Base-by-base conservation (phyloP, 2,113 vertebrate genomes). In the Clupea harengus region DNA sequence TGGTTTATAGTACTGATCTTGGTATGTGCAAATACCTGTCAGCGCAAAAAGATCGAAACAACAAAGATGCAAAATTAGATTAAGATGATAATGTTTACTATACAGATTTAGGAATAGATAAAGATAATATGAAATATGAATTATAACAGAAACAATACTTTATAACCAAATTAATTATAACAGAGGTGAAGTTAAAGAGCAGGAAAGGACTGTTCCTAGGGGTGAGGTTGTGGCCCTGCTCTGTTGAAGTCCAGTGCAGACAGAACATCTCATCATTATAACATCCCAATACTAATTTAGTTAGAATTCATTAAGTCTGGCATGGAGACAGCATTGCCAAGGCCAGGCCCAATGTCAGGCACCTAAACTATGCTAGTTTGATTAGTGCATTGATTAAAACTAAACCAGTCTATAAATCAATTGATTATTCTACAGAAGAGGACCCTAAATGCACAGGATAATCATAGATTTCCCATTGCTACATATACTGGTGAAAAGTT, bases 21-120 rank as follows among this genome's bases (percentile, higher is more conserved):
- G 80, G 82, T 88, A 3, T 45, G 52, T 67, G 81, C 91, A 89
- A 44, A 78, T 72, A 32, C 91, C 91, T 91, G 84, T 4, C 57
- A 44, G 52, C 2, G 11, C 18, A 57, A 25, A 49, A 7, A 46
- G 54, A 28, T 39, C 39, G 13, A 45, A 54, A 49, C 6, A 45
- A 15, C n/a, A 67, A 20, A 60, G 13, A 67, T 25, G 6, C 6
- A 8, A 1, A 60, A 64, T 9, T 64, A 25, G 6, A 25, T 4
- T n/a, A n/a, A 39, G 39, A 39, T 1, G 39, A 39, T 39, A 1
- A 39, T 39, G 1, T 39, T 39, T 39, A 39, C 39, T 39, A 39
- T 39, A 39, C 39, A 39, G 39, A 39, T 2, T 39, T 39, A 39
- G 39, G 39, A 39, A 39, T 39, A 39, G 1, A 39, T 39, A 39